Evolutionary conservation across 2,888 invertebrate genomes (phyloP).

Genomic region (Xestia xanthographa): DNA sequence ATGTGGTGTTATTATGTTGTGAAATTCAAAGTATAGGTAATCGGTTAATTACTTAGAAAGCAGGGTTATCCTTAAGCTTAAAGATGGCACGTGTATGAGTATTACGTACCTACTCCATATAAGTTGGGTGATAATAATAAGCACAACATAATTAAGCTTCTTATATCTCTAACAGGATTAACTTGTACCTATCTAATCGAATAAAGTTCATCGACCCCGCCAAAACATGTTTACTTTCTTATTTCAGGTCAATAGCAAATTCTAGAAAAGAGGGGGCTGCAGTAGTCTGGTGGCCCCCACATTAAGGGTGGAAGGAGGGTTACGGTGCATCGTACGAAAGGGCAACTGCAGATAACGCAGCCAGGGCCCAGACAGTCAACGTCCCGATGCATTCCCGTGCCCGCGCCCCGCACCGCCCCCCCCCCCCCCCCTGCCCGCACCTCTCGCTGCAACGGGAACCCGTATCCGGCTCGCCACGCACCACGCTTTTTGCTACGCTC

Average conservation of each 20-base stretch:
- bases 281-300: constrained; percentile 80
- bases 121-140: constrained; percentile 5
- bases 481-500: constrained; percentile 82
- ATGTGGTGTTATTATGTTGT: background rate
- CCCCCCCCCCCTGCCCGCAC: constrained; percentile 56
- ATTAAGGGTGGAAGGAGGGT: constrained; percentile 84
- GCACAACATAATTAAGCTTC: constrained; percentile 7
- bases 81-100: constrained; percentile 2
- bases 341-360: constrained; percentile 90
- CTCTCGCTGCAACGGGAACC: constrained; percentile 81
- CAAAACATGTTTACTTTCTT: constrained; percentile 80
- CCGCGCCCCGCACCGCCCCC: constrained; percentile 27
- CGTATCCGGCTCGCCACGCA: constrained; percentile 83
- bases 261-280: constrained; percentile 84
- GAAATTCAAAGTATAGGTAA: background rate
- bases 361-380: constrained; percentile 89
- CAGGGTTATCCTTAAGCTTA: background rate
- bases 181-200: constrained; percentile 39
- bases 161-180: constrained; percentile 30
- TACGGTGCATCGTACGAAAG: constrained; percentile 89
- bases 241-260: constrained; percentile 87
- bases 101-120: constrained; percentile 1
- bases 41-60: background rate
- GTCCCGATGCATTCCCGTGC: constrained; percentile 87
- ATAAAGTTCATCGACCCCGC: constrained; percentile 66